A percentile compares a stretch with the other conserved stretches of the same genome.
These are phyloP conservation scores for Plagodis dolabraria DNA, from an alignment of 2,888 invertebrate species.

Conservation along the genomic window DNA sequence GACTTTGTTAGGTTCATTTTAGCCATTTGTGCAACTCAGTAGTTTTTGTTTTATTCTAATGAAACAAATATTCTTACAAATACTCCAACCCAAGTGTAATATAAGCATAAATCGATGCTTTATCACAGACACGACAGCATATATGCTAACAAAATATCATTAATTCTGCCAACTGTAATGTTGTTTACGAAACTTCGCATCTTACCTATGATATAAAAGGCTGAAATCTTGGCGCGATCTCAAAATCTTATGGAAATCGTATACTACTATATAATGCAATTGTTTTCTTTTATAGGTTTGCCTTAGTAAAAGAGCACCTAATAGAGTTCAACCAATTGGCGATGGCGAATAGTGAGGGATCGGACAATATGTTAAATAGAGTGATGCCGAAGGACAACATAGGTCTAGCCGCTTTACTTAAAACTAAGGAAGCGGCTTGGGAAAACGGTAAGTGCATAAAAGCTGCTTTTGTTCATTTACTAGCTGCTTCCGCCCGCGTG, in stretches of 20 bases:
- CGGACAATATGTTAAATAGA: conserved; percentile 98
- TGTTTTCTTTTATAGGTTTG: conserved; percentile 88
- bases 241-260: neutral
- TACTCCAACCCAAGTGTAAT: too few relatives aligned
- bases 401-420: conserved; percentile 96
- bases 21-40: too few relatives aligned
- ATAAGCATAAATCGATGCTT: too few relatives aligned
- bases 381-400: conserved; percentile 99
- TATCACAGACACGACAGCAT: too few relatives aligned
- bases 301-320: conserved; percentile 96
- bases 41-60: too few relatives aligned
- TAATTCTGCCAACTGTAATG: too few relatives aligned
- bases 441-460: conserved; percentile 87
- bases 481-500: too few relatives aligned
- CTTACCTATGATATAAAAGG: too few relatives aligned
- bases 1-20: too few relatives aligned
- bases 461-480: neutral
- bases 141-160: too few relatives aligned
- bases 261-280: conserved; percentile 15
- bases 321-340: conserved; percentile 99
- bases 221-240: conserved; percentile 1
- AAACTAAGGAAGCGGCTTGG: conserved; percentile 98
- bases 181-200: too few relatives aligned
- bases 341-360: conserved; percentile 99
- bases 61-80: too few relatives aligned